phyloP scores from a whole-genome alignment of 2,888 invertebrate genomes.

The Andrena hattorfiana region DNA sequence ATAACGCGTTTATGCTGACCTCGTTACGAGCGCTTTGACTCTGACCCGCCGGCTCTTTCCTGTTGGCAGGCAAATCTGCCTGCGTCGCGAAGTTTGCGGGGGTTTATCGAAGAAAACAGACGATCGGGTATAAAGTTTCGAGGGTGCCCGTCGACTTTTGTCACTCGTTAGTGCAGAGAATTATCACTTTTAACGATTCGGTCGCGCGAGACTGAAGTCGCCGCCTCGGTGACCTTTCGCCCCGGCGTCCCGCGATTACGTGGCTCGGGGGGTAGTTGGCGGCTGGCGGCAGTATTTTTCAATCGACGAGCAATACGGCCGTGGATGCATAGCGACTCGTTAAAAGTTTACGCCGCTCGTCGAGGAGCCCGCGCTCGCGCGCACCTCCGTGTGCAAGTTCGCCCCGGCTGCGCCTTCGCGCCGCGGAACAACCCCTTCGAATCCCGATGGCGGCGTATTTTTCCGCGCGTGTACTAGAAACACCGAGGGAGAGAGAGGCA shows the following conservation, averaged over 20 bases:
- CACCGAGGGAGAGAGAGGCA: not conserved
- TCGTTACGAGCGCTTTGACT: constrained; percentile 2
- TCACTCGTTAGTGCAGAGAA: not conserved
- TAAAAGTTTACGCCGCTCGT: constrained; percentile 68
- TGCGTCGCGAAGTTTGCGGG: not conserved
- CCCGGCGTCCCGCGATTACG: not conserved
- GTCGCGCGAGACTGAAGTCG: not conserved
- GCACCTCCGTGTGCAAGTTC: constrained; percentile 4
- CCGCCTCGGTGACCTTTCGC: not conserved
- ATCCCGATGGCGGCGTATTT: constrained; percentile 30
- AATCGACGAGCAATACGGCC: constrained; percentile 31
- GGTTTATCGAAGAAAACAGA: not conserved
- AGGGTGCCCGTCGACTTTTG: not conserved
- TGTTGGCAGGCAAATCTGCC: not conserved
- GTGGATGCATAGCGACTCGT: constrained; percentile 60
- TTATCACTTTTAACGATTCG: not conserved
- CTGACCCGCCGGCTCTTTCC: not conserved
- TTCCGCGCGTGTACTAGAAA: not conserved
- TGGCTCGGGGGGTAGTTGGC: not conserved
- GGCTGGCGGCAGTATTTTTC: constrained; percentile 31
- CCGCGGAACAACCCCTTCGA: constrained; percentile 34
- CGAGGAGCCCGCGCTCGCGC: constrained; percentile 10
- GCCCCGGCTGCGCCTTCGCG: constrained; percentile 13
- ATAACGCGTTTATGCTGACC: constrained; percentile 26
- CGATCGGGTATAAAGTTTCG: not conserved